Base-by-base conservation (phyloP, 2,113 vertebrate genomes). In the Prietella phreatophila region DNA sequence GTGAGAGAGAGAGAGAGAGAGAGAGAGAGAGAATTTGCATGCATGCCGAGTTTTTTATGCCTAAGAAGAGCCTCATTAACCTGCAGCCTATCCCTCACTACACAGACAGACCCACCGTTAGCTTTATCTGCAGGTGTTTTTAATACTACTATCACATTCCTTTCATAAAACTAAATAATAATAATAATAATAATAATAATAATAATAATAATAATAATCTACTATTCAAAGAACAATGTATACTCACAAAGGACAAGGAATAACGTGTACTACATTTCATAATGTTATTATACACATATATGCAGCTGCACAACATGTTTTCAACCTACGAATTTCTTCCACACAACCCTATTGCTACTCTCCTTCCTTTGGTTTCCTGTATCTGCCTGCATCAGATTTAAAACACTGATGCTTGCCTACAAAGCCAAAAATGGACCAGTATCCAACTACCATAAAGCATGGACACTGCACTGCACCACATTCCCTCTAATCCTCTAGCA, bases 21-120 rank as follows among this genome's bases (percentile, higher is more conserved):
- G 63, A 65, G 63, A 30, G 63, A 67, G 63, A 67, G 15, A 50
- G 27, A 83, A 83, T 83, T 79, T 69, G 58, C 61, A 22, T 58
- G 67, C 84, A 85, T 73, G 33, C 36, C 22, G 69, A 73, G 30
- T 75, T 79, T 84, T 87, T 80, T 85, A 87, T 81, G 83, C 84
- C 84, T 56, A 33, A 65, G 76, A 82, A 53, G 17, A 33, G 85
- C 55, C 56, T 67, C 53, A 65, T 87, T 89, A 86, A 81, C 84
- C 82, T 81, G 58, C 53, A 73, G 86, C 65, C 83, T 82, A 50
- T 87, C 76, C 85, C 82, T 89, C 56, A 56, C 75, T 71, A 42
- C 17, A 42, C 6, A 42, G 65, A 76, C 55, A 47, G 75, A 81
- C 71, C 33, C 14, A 39, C 71, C 36, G n/a, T 85, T 60, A 85